Percentiles rank a stretch among this genome's conserved stretches.
Conservation (phyloP, 2,797 vertebrate species). For the Tragopan temminckii region DNA sequence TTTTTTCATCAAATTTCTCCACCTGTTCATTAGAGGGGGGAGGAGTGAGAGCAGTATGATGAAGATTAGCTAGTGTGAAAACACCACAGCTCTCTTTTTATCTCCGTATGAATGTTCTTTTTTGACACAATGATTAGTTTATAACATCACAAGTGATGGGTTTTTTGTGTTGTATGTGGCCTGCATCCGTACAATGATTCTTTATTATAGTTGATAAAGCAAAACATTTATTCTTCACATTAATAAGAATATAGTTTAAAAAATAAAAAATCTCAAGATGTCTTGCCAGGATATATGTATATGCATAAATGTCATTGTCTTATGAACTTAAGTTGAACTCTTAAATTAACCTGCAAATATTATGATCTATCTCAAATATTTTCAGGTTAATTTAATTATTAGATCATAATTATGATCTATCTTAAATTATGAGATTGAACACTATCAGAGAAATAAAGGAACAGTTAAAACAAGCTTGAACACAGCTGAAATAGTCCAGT, state of each 20-base stretch:
- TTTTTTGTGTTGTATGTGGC: neutral
- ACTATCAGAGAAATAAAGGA: neutral
- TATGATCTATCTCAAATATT: neutral
- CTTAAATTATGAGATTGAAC: neutral
- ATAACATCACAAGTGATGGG: neutral
- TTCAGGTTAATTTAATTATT: too few relatives aligned
- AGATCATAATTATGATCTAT: neutral
- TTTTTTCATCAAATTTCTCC: neutral
- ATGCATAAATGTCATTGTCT: neutral
- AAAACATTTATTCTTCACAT: neutral
- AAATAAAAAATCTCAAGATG: neutral
- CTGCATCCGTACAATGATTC: neutral
- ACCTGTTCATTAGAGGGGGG: neutral
- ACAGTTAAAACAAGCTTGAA: neutral
- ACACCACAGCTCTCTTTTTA: neutral
- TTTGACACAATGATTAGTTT: neutral
- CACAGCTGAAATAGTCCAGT: neutral
- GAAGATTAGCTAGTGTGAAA: neutral
- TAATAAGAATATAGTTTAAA: neutral
- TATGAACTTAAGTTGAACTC: neutral
- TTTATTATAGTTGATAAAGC: neutral
- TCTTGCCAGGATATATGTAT: fast-evolving
- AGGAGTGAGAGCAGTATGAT: neutral
- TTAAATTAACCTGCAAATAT: neutral
- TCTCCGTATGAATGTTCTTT: neutral